Evolutionary conservation across 2,888 invertebrate species (phyloP).

Genomic region (Harpagoxenus sublaevis): DNA sequence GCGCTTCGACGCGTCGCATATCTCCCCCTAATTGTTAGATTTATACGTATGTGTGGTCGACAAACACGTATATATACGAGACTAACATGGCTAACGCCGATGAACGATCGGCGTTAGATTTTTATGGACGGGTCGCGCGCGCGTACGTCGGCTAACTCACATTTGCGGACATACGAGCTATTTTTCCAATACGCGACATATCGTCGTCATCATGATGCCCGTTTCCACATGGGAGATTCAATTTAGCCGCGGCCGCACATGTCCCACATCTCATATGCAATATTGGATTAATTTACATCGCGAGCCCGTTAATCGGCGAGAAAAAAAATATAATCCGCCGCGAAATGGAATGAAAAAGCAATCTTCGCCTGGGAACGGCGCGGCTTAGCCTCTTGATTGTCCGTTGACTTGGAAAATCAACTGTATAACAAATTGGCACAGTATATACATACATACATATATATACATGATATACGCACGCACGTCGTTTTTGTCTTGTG

Average conservation of each 20-base stretch:
- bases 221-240: slow-evolving; percentile 64
- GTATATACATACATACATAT: neutral
- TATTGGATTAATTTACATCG: slow-evolving; percentile 73
- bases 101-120: slow-evolving; percentile 28
- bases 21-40: slow-evolving; percentile 47
- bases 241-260: slow-evolving; percentile 52
- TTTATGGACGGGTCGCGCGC: slow-evolving; percentile 9
- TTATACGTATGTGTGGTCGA: slow-evolving; percentile 25
- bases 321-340: slow-evolving; percentile 56
- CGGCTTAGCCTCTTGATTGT: slow-evolving; percentile 68
- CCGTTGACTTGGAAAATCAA: slow-evolving; percentile 77
- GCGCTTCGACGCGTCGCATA: slow-evolving; percentile 27
- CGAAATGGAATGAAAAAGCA: slow-evolving; percentile 66
- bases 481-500: neutral
- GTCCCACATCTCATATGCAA: slow-evolving; percentile 68
- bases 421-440: slow-evolving; percentile 69
- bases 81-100: slow-evolving; percentile 34
- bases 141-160: neutral
- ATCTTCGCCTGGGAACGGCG: slow-evolving; percentile 62
- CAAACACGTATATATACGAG: slow-evolving; percentile 16
- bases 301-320: slow-evolving; percentile 65
- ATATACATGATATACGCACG: neutral
- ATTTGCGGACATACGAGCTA: slow-evolving; percentile 18
- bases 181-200: slow-evolving; percentile 44
- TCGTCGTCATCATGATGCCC: slow-evolving; percentile 57